phyloP scores from a whole-genome alignment of 2,888 invertebrate genomes.

The Heliconius ethilla region DNA sequence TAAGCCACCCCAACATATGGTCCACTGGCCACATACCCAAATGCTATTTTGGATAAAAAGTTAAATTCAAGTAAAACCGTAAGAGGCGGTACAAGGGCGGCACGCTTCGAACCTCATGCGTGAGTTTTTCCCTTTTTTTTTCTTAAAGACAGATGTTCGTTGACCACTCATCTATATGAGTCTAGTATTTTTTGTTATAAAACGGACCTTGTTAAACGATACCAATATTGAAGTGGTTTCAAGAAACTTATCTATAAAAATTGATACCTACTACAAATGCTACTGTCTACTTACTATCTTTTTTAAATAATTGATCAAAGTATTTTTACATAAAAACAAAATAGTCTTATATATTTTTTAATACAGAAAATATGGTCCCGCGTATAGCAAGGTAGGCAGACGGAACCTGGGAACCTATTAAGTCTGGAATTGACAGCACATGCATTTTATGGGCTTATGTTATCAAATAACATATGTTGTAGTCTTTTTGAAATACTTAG shows the following conservation, averaged over 20 bases:
- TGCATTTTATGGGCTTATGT: too few species aligned
- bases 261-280: conserved; percentile 2
- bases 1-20: conserved; percentile 56
- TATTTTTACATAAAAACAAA: background rate
- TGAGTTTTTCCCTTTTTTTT: conserved; percentile 58
- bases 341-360: too few species aligned
- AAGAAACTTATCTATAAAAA: conserved; percentile 32
- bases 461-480: too few species aligned
- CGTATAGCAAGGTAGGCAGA: too few species aligned
- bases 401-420: too few species aligned
- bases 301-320: background rate
- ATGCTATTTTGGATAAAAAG: conserved; percentile 58
- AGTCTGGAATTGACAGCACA: too few species aligned
- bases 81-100: conserved; percentile 71
- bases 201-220: conserved; percentile 63
- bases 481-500: too few species aligned
- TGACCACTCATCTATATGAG: conserved; percentile 70
- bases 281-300: background rate
- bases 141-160: conserved; percentile 73
- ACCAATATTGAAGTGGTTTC: conserved; percentile 65
- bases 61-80: conserved; percentile 61
- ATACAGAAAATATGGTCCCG: too few species aligned
- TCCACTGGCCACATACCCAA: conserved; percentile 56
- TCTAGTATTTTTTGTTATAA: conserved; percentile 56
- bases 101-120: conserved; percentile 69